These are phyloP conservation scores for Echinarachnius parma DNA, from an alignment of 53 echinoderm and acorn worm genomes.

Conservation along the genomic window DNA sequence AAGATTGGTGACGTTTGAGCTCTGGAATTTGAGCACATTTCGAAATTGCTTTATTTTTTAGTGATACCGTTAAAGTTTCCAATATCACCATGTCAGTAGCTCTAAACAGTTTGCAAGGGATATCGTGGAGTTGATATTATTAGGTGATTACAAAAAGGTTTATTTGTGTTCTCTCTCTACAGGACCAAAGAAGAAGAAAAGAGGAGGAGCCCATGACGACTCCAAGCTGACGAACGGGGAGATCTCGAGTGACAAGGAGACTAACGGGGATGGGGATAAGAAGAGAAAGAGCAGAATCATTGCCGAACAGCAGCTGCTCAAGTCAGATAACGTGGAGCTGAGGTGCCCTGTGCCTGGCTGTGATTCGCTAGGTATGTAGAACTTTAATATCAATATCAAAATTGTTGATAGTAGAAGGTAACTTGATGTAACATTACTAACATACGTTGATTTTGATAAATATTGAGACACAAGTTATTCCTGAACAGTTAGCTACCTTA, in stretches of 20 bases:
- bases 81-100: neutral
- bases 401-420: too few relatives aligned
- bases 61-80: too few relatives aligned
- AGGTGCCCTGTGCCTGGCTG: constrained; percentile 94
- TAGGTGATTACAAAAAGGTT: neutral
- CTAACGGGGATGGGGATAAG: constrained; percentile 47
- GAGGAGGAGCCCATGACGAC: neutral
- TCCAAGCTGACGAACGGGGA: constrained; percentile 32
- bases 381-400: too few relatives aligned
- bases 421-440: too few relatives aligned
- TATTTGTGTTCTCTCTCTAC: neutral
- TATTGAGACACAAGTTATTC: too few relatives aligned
- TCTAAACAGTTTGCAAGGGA: neutral
- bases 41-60: too few relatives aligned
- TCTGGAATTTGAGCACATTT: too few relatives aligned
- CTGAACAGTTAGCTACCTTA: too few relatives aligned
- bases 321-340: constrained; percentile 78
- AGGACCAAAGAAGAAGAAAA: constrained; percentile 13
- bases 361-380: constrained; percentile 92
- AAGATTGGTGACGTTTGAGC: too few relatives aligned
- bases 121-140: neutral
- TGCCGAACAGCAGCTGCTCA: constrained; percentile 72
- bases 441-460: too few relatives aligned
- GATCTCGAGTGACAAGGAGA: constrained; percentile 27
- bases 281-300: constrained; percentile 79